Conservation (phyloP, 1,140 invertebrate species). For the Trissolcus basalis region DNA sequence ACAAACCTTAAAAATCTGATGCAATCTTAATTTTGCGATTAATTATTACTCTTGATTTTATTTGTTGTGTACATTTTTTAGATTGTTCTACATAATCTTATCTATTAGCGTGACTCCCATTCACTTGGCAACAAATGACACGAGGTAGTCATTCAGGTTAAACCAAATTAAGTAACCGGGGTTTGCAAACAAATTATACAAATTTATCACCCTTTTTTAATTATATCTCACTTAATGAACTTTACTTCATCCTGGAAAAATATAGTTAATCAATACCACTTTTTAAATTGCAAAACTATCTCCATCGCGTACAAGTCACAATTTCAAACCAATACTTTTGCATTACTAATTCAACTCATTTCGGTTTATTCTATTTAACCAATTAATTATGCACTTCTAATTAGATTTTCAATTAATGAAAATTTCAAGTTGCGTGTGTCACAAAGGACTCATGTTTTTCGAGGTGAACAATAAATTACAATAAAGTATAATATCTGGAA, state of each 20-base stretch:
- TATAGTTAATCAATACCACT: no score
- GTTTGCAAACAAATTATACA: conserved; percentile 41
- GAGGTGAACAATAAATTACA: not conserved
- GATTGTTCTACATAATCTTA: conserved; percentile 48
- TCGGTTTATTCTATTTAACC: no score
- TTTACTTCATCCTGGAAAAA: conserved; percentile 7
- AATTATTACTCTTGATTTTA: conserved; percentile 33
- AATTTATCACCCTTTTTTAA: conserved; percentile 49
- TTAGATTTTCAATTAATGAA: no score
- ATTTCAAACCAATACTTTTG: no score
- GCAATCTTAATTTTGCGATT: conserved; percentile 11
- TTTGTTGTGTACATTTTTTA: conserved; percentile 1
- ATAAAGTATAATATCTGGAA: no score
- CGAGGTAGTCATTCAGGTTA: conserved; percentile 45
- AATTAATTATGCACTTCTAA: no score
- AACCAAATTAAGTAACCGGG: conserved; percentile 41
- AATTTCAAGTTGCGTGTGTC: no score
- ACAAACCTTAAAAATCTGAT: no score
- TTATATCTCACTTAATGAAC: conserved; percentile 28
- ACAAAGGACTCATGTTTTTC: no score
- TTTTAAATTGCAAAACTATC: no score
- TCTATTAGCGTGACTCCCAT: conserved; percentile 53
- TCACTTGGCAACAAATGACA: conserved; percentile 43
- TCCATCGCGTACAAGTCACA: no score
- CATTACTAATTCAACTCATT: no score